These are phyloP conservation scores for Acrocephalus scirpaceus DNA, from an alignment of 2,797 vertebrate genomes.

Conservation along the genomic window DNA sequence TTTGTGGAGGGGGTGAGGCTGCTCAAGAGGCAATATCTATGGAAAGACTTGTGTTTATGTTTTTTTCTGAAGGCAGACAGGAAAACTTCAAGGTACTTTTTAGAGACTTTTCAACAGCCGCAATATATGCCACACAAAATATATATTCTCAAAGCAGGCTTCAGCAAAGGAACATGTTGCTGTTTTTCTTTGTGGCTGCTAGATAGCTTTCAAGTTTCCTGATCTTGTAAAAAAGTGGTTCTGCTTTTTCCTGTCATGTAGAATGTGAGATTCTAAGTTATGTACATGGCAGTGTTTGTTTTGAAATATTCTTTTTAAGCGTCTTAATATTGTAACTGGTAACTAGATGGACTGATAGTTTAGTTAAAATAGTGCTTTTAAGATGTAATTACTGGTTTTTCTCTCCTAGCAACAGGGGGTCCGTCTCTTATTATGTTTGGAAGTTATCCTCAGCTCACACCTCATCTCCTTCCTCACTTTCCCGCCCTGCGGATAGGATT, in stretches of 20 bases:
- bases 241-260: background rate
- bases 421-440: background rate
- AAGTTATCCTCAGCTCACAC: background rate
- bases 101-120: background rate
- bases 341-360: background rate
- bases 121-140: background rate
- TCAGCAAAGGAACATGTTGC: background rate
- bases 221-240: background rate
- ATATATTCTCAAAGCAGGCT: background rate
- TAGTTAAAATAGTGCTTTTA: background rate
- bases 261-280: background rate
- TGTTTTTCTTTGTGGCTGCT: background rate
- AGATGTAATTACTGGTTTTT: background rate
- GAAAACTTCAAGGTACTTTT: background rate
- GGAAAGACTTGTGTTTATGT: background rate
- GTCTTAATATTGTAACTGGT: background rate
- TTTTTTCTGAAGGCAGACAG: background rate
- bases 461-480: background rate
- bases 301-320: background rate
- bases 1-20: background rate
- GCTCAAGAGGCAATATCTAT: background rate
- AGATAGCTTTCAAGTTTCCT: background rate
- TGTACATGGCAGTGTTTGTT: background rate
- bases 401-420: background rate
- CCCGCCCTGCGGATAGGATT: fast-evolving